phyloP scores from a whole-genome alignment of 2,113 vertebrate species.

The Turnix velox region DNA sequence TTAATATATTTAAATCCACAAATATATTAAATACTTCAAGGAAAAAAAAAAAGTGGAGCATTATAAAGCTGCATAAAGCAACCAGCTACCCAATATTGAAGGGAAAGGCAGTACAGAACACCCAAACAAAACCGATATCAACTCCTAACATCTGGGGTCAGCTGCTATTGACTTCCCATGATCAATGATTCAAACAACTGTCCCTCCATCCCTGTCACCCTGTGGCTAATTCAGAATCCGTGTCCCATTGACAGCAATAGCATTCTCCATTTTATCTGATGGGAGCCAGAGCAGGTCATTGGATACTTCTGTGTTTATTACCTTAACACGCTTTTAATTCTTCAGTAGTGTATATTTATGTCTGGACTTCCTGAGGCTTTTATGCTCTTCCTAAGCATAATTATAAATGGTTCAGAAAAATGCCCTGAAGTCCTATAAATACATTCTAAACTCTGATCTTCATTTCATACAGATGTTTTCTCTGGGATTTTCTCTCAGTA shows the following conservation, averaged over 20 bases:
- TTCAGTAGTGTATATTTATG: not conserved
- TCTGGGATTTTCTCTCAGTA: not conserved
- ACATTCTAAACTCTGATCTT: not conserved
- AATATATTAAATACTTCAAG: not conserved
- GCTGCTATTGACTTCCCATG: not conserved
- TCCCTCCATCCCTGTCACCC: not conserved
- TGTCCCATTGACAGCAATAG: not conserved
- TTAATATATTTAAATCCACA: not conserved
- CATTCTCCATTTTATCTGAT: not conserved
- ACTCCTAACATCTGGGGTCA: not conserved
- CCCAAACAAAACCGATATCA: not conserved
- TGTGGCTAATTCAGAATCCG: not conserved
- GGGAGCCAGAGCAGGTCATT: not conserved
- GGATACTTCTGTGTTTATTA: slow-evolving; percentile 30
- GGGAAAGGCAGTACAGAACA: not conserved
- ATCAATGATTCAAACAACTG: not conserved
- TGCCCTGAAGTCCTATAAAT: slow-evolving; percentile 6
- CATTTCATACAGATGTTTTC: not conserved
- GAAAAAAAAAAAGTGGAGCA: not conserved
- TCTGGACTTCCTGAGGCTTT: not conserved
- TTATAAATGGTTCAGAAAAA: not conserved
- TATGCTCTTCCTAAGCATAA: slow-evolving; percentile 6
- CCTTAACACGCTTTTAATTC: slow-evolving; percentile 9
- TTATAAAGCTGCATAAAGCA: not conserved
- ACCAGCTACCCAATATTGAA: not conserved